These are phyloP conservation scores for Holothuria scabra DNA, from an alignment of 53 echinoderm and acorn worm genomes.

Conservation along the genomic window DNA sequence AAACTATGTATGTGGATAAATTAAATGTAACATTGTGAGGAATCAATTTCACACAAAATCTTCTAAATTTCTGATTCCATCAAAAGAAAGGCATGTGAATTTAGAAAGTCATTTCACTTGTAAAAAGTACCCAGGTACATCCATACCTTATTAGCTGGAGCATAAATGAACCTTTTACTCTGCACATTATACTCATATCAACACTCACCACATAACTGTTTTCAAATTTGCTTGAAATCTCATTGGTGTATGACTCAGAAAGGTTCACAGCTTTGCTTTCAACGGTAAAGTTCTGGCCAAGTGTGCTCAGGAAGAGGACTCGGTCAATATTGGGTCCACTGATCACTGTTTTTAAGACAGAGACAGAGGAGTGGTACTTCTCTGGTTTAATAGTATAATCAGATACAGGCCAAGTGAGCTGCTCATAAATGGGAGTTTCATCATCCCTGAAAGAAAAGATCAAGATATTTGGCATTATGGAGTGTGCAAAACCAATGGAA, in stretches of 20 bases:
- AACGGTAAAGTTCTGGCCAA: slow-evolving; percentile 75
- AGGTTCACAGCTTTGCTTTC: slow-evolving; percentile 47
- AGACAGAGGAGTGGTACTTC: slow-evolving; percentile 74
- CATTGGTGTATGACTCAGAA: slow-evolving; percentile 40
- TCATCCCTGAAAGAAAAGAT: slow-evolving; percentile 68
- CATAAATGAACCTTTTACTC: too few species aligned
- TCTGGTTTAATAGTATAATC: slow-evolving; percentile 78
- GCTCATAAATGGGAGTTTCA: slow-evolving; percentile 89
- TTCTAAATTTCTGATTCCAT: too few species aligned
- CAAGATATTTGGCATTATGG: not conserved
- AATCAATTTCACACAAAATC: too few species aligned
- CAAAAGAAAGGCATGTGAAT: too few species aligned
- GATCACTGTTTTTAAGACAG: not conserved
- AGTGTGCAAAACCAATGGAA: too few species aligned
- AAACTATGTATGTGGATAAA: too few species aligned
- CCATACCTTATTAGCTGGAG: too few species aligned
- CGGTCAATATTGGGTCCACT: slow-evolving; percentile 41
- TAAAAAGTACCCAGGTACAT: too few species aligned
- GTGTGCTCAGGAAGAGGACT: slow-evolving; percentile 50
- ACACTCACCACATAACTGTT: slow-evolving; percentile 74
- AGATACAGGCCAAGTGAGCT: slow-evolving; percentile 77
- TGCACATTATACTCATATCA: not conserved
- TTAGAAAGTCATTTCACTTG: too few species aligned
- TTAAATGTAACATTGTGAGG: too few species aligned
- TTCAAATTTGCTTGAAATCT: slow-evolving; percentile 66